Conservation (phyloP, 2,113 vertebrate genomes). For the Xenopus tropicalis region UCB_Xtro_10.0 CM004447.2:104388501-104389000, state of each 20-base stretch:
- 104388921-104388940: neutral
- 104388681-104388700: neutral
- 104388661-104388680: too few species aligned
- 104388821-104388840: too few species aligned
- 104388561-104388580: too few species aligned
- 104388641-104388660: too few species aligned
- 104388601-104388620: too few species aligned
- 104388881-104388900: neutral
- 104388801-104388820: too few species aligned
- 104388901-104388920: neutral
- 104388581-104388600: too few species aligned
- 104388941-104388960: neutral
- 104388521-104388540: too few species aligned
- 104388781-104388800: neutral
- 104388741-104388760: neutral
- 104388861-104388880: neutral
- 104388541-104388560: too few species aligned
- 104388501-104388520: too few species aligned
- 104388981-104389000: neutral
- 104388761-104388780: neutral
- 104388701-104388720: neutral
- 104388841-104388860: too few species aligned
- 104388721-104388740: neutral
- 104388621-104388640: too few species aligned
- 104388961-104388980: neutral